Percentiles rank a stretch among this genome's conserved stretches.
phyloP scores from a whole-genome alignment of 2,113 vertebrate genomes.

The Actinemys pallida region DNA sequence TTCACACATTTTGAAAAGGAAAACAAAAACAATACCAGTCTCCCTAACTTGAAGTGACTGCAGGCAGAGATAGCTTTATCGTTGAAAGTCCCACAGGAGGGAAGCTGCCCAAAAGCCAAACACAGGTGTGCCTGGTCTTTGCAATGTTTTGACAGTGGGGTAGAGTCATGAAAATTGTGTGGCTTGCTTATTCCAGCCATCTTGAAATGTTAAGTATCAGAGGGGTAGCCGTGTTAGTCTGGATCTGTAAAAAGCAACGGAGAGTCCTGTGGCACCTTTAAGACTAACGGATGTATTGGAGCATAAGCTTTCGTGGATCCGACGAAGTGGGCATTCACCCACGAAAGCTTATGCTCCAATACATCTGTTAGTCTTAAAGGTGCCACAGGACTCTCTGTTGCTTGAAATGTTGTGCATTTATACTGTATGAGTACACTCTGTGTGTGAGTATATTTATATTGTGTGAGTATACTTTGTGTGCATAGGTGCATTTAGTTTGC shows the following conservation, averaged over 20 bases:
- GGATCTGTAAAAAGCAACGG: too few relatives aligned
- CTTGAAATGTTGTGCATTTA: not conserved
- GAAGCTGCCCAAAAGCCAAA: not conserved
- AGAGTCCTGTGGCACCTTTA: too few relatives aligned
- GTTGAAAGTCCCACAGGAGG: not conserved
- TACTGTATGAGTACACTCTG: not conserved
- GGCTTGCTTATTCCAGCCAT: not conserved
- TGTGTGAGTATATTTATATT: not conserved
- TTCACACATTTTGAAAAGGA: not conserved
- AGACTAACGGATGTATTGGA: too few relatives aligned
- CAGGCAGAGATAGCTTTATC: not conserved
- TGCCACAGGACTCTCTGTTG: too few relatives aligned
- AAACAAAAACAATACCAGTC: not conserved
- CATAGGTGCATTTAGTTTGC: not conserved
- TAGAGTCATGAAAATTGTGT: not conserved
- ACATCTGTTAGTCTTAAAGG: too few relatives aligned
- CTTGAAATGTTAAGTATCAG: not conserved
- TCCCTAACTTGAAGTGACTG: rapidly evolving
- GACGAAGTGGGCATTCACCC: too few relatives aligned
- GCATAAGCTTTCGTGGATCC: too few relatives aligned
- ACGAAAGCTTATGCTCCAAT: too few relatives aligned
- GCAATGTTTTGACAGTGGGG: not conserved
- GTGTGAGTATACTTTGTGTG: not conserved
- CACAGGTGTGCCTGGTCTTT: not conserved
- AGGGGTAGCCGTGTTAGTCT: too few relatives aligned